Base-by-base conservation (phyloP, 1,140 invertebrate genomes). In the Stegodyphus dumicola region DNA sequence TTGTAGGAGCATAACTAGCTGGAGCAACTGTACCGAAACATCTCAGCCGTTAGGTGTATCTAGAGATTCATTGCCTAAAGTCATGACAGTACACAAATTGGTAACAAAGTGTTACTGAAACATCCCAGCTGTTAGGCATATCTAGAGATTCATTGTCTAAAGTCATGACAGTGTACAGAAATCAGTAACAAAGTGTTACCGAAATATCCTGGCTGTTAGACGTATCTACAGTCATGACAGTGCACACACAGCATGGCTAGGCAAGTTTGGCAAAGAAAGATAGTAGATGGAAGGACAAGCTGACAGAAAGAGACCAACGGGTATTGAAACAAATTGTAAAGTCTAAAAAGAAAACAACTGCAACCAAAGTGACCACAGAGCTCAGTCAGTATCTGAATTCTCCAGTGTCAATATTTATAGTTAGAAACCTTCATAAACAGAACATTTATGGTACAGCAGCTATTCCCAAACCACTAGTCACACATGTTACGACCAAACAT, bases 401-500 rank as follows among this genome's bases (percentile, higher is more conserved):
- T 51, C 48, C 3, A 51, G 70, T 51, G 17, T 73, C 48, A 52
- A 51, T 52, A 51, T 54, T 51, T 51, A 52, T 49, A 51, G 51
- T 73, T 52, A 17, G 11, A 73, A 6, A 49, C 11, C 6, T 33
- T 49, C 92, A 92, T 0, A 91, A 89, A 77, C 0, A 60, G 56
- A 15, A 60, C 1, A 60, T 60, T 60, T 10, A 60, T 5, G 9
- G 56, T 5, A 60, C 0, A 60, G 56, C 56, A 60, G 5, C 56
- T 10, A 5, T 60, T 60, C 56, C 56, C 56, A 60, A 60, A 5
- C 1, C 15, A 60, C 5, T 60, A 10, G 15, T 5, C 9, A 9
- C 56, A 60, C 9, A 60, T 60, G 1, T 60, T 60, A 60, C 9
- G 1, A 5, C 56, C 56, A 60, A 10, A 60, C 5, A 15, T 1